Evolutionary conservation across 2,888 invertebrate genomes (phyloP).

Genomic region (Monochamus alternatus): DNA sequence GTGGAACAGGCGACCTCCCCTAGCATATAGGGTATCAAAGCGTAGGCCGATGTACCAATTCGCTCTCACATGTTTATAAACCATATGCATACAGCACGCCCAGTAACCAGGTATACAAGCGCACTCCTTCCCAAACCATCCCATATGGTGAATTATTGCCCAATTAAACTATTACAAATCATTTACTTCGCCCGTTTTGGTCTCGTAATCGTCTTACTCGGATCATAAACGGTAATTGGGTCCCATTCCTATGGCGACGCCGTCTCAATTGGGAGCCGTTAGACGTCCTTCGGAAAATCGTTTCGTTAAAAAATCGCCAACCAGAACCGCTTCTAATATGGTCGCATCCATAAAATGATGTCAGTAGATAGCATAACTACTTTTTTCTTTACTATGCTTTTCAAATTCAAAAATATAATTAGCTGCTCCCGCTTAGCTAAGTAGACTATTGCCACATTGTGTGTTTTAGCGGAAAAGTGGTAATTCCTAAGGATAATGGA

Average conservation of each 20-base stretch:
- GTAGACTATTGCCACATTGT: too few relatives aligned
- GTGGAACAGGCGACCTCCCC: neutral
- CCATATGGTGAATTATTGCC: conserved; percentile 28
- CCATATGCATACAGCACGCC: conserved; percentile 16
- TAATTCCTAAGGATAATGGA: too few relatives aligned
- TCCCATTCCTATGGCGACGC: neutral
- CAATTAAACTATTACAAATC: conserved; percentile 23
- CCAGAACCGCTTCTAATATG: too few relatives aligned
- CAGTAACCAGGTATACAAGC: conserved; percentile 9
- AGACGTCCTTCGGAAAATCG: neutral
- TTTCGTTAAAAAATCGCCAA: neutral
- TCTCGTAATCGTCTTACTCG: neutral
- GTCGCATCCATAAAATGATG: too few relatives aligned
- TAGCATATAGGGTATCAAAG: neutral
- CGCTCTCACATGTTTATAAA: conserved; percentile 28
- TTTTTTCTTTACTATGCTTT: too few relatives aligned
- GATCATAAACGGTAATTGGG: conserved; percentile 12
- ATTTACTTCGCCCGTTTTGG: conserved; percentile 17
- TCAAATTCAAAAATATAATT: too few relatives aligned
- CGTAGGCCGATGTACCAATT: conserved; percentile 26
- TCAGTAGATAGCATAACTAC: too few relatives aligned
- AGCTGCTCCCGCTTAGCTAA: too few relatives aligned
- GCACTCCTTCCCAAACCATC: conserved; percentile 18
- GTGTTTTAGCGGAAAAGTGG: too few relatives aligned
- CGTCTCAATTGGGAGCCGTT: neutral